These are phyloP conservation scores for Cirrhinus mrigala DNA, from an alignment of 2,797 vertebrate species.

Conservation along the genomic window DNA sequence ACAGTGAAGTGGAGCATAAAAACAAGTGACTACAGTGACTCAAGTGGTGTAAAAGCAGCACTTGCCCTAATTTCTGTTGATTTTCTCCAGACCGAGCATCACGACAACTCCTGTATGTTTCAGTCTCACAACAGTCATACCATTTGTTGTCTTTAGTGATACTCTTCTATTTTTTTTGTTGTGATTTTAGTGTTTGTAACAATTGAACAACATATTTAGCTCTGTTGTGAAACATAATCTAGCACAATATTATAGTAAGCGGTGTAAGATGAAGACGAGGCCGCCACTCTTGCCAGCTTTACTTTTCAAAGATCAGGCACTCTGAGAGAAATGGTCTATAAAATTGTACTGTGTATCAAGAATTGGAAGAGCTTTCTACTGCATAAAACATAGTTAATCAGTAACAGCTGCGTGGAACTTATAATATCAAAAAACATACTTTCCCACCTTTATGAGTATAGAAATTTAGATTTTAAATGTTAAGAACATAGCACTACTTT, in stretches of 20 bases:
- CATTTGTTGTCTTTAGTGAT: neutral
- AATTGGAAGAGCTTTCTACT: neutral
- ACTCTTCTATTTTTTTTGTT: neutral
- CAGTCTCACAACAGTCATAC: neutral
- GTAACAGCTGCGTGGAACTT: neutral
- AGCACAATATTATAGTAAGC: neutral
- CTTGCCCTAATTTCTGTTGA: slow-evolving; percentile 31
- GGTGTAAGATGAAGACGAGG: neutral
- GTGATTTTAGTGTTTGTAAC: neutral
- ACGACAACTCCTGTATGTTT: slow-evolving; percentile 3
- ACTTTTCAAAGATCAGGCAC: neutral
- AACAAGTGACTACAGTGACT: slow-evolving; percentile 9
- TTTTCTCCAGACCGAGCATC: slow-evolving; percentile 1
- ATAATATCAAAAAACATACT: neutral
- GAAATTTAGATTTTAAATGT: neutral
- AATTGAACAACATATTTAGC: neutral
- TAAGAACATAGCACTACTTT: neutral
- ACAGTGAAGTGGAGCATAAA: slow-evolving; percentile 8
- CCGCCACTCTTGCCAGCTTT: neutral
- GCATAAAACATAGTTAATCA: neutral
- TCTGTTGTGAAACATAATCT: neutral
- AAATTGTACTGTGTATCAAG: neutral
- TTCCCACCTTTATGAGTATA: neutral
- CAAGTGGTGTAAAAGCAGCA: slow-evolving; percentile 27
- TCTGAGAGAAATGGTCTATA: neutral